Percentiles rank a stretch among this genome's conserved stretches.
These are phyloP conservation scores for Papilio machaon DNA, from an alignment of 1,140 invertebrate genomes.

Conservation along the genomic window DNA sequence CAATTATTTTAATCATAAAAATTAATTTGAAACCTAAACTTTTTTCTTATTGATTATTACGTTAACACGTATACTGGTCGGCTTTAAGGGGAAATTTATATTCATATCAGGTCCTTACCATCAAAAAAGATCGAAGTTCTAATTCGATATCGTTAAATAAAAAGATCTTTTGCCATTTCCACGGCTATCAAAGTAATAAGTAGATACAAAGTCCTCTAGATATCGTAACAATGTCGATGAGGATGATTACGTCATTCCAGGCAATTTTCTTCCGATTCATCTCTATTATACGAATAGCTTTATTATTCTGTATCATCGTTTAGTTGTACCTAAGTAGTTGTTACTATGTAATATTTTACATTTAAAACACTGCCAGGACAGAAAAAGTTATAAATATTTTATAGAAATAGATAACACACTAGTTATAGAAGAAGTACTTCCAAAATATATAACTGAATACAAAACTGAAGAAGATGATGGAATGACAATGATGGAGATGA, in stretches of 20 bases:
- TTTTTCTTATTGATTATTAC: not conserved
- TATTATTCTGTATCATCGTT: conserved; percentile 7
- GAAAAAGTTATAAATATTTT: not conserved
- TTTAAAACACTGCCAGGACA: not conserved
- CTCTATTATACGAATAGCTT: conserved; percentile 15
- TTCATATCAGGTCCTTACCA: conserved; percentile 7
- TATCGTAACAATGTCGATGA: not conserved
- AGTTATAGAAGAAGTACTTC: no score
- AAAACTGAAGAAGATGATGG: no score
- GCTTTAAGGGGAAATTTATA: conserved; percentile 9
- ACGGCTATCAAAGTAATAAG: conserved; percentile 21
- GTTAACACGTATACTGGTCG: not conserved
- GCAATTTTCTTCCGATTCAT: conserved; percentile 7
- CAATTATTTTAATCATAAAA: no score
- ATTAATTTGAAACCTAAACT: not conserved
- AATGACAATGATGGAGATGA: no score
- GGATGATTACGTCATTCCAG: conserved; percentile 1
- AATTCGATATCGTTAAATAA: conserved; percentile 26
- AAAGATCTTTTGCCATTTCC: conserved; percentile 19
- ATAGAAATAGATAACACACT: no score
- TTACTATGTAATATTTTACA: no score
- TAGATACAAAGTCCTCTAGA: not conserved
- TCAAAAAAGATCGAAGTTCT: conserved; percentile 25
- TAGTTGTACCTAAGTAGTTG: not conserved
- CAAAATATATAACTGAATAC: no score